Base-by-base conservation (phyloP, 2,797 vertebrate genomes). In the Malurus splendens region DNA sequence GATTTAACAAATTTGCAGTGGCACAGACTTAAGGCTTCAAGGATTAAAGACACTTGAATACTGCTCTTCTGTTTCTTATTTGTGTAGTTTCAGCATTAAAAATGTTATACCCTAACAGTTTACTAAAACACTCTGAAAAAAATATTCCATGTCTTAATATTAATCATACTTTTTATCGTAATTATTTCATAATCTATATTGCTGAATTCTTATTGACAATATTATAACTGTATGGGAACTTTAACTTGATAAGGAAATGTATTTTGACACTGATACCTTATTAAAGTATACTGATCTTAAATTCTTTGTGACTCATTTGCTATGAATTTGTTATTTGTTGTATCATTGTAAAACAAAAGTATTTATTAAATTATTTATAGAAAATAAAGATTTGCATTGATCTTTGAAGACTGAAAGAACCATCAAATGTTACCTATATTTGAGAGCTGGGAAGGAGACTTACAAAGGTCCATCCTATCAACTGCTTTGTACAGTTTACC, bases 221-320 rank as follows among this genome's bases (percentile, higher is more conserved):
- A 98, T 97, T 98, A 97, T 98, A 97, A 97, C 96, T 98, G 96
- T 98, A 98, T 97, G 98, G 98, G 97, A 98, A 98, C 96, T 98
- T 96, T 97, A 98, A 98, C 98, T 98, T 97, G 92, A 97, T 98
- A 98, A 98, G 97, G 98, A 98, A 98, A 98, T 98, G 98, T 99
- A 98, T 99, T 98, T 98, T 98, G 98, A 98, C 98, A 99, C 98
- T 99, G 98, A 98, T 98, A 98, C 98, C 97, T 98, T 98, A 98
- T 98, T 99, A 99, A 99, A 99, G 97, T 98, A 98, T 98, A 98
- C 97, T 98, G 98, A 98, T 98, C 97, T 96, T 97, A 97, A 94
- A 87, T 79, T 86, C 89, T 91, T 93, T 95, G 75, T 94, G 92
- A 93, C 92, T 96, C 87, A 2, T 96, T 96, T 96, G 87, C 92